Percentiles rank a stretch among this genome's conserved stretches.
Conservation (phyloP, 2,797 vertebrate species). For the Gambelia wislizenii region DNA sequence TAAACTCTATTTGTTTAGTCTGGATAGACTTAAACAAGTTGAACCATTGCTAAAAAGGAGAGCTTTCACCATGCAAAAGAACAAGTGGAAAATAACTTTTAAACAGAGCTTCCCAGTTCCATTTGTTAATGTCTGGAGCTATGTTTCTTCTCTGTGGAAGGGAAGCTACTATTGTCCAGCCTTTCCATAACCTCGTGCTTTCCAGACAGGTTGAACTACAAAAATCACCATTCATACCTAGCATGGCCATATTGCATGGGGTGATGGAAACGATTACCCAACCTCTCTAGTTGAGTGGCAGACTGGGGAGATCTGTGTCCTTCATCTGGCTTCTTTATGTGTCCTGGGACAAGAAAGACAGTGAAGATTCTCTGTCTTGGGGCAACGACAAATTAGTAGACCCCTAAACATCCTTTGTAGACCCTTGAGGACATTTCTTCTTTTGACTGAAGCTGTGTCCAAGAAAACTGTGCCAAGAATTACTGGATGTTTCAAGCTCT, state of each 20-base stretch:
- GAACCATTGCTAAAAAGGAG: slow-evolving; percentile 28
- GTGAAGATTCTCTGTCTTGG: background rate
- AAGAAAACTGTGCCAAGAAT: background rate
- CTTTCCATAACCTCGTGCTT: background rate
- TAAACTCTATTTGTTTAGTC: slow-evolving; percentile 48
- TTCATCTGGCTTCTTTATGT: background rate
- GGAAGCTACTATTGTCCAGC: background rate
- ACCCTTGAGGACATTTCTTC: background rate
- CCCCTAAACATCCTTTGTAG: background rate
- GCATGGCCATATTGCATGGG: background rate
- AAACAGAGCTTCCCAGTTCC: background rate
- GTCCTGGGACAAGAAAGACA: background rate
- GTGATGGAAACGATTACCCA: no score
- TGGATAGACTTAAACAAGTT: slow-evolving; percentile 15
- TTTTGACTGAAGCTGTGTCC: background rate
- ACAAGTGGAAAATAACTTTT: slow-evolving; percentile 15
- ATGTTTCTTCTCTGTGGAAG: background rate
- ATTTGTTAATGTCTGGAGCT: background rate
- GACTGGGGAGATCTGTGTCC: background rate
- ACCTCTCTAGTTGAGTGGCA: background rate
- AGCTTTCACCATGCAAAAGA: slow-evolving; percentile 22
- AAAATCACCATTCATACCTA: background rate
- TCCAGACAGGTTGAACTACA: background rate
- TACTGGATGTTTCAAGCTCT: background rate
- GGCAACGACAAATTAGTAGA: background rate